Evolutionary conservation across 1,140 invertebrate genomes (phyloP), one percentile per base, ranked within the genome.

Genomic region (Nasonia vitripennis): DNA sequence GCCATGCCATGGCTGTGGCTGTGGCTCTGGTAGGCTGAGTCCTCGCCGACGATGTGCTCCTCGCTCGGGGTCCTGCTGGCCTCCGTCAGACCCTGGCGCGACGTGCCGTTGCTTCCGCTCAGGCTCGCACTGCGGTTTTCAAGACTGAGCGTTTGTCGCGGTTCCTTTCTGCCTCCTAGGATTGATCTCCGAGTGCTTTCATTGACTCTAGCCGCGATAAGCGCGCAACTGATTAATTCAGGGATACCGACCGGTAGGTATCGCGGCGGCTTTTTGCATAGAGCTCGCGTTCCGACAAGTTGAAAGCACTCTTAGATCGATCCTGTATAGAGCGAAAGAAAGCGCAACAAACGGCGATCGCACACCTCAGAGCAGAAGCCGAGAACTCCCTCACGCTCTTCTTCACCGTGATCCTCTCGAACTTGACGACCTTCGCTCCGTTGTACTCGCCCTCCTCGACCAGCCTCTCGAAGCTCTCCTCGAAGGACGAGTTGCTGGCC

Each of bases 381-480:
- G 67, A 67, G 9, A 94, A 88, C 87, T 95, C 94, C 37, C 92
- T 88, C 68, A 95, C 74, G 84, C 94, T 94, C 88, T 95, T 95
- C 83, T 93, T 93, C 79, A 96, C 93, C 20, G 94, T 95, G 88
- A 96, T 94, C 90, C 95, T 94, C 89, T 96, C 95, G 87, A 95
- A 95, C 89, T 95, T 96, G 31, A 96, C 95, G 77, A 95, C 93
- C 84, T 95, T 95, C 2, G 94, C 93, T 2, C 95, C 95, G 73
- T 94, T 94, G 14, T 95, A 89, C 86, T 96, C 95, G 68, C 95
- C 95, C 91, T 96, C 95, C 89, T 96, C 95, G 55, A 95, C 91
- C 67, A 95, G 91, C 7, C 93, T 91, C 79, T 95, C 95, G 83
- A 92, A 93, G 34, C 94, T 94, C 79, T 95, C 95, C 89, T 95